Evolutionary conservation across 2,797 vertebrate genomes (phyloP).

Genomic region (Lepilemur ruficaudatus): DNA sequence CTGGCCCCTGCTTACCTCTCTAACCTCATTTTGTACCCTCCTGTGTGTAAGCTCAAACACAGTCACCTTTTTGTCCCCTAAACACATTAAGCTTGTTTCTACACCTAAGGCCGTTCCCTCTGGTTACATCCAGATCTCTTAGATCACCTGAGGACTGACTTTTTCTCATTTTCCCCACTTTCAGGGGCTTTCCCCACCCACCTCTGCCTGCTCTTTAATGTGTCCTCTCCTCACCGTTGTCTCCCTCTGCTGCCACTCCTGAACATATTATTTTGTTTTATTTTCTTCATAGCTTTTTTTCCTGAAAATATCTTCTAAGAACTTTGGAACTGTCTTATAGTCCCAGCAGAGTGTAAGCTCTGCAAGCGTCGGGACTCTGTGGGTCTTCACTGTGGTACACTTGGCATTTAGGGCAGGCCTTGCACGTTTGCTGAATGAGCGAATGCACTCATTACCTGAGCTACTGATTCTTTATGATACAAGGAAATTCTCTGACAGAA

Average conservation of each 20-base stretch:
- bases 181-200: rapidly evolving
- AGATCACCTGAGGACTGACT: background rate
- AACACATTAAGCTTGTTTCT: background rate
- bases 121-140: background rate
- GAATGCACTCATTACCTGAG: background rate
- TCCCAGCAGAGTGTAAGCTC: background rate
- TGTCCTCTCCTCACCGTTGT: no score
- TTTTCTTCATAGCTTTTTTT: background rate
- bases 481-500: background rate
- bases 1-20: background rate
- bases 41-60: background rate
- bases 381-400: background rate
- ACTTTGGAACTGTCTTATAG: background rate
- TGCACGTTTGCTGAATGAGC: background rate
- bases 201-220: background rate
- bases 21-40: background rate
- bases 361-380: no score
- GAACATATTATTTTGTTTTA: background rate
- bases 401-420: background rate
- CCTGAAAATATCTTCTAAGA: background rate
- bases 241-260: background rate
- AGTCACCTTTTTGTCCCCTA: background rate
- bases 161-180: background rate
- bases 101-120: background rate
- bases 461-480: background rate